These are phyloP conservation scores for Leuciscus idus DNA, from an alignment of 2,113 vertebrate species.

Conservation along the genomic window DNA sequence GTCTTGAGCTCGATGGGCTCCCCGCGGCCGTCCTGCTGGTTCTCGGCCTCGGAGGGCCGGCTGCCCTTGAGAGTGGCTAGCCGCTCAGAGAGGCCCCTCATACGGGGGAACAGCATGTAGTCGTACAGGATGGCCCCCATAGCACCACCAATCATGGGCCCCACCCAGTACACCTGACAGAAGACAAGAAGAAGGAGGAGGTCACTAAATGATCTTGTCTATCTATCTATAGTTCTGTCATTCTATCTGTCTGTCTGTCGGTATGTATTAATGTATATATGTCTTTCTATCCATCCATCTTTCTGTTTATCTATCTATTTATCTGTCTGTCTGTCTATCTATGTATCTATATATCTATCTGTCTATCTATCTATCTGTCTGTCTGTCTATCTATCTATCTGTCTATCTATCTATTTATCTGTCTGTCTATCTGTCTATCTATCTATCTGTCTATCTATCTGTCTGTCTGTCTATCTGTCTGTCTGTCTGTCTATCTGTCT, in stretches of 20 bases:
- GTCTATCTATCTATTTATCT: neutral
- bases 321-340: neutral
- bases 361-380: neutral
- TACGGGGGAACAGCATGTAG: conserved; percentile 89
- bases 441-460: rapidly evolving
- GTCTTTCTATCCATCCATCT: too few relatives aligned
- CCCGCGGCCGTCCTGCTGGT: conserved; percentile 79
- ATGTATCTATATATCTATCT: neutral
- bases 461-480: too few relatives aligned
- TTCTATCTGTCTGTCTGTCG: too few relatives aligned
- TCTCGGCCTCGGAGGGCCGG: conserved; percentile 76
- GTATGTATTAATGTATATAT: too few relatives aligned
- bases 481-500: too few relatives aligned
- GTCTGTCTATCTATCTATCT: neutral
- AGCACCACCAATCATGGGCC: conserved; percentile 87
- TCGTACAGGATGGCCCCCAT: conserved; percentile 88
- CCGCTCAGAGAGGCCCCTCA: conserved; percentile 87
- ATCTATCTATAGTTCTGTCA: too few relatives aligned
- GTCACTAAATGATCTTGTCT: neutral
- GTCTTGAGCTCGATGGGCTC: conserved; percentile 92
- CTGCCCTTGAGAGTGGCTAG: conserved; percentile 88
- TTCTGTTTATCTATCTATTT: too few relatives aligned
- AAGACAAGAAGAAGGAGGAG: conserved; percentile 47
- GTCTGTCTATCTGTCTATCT: rapidly evolving
- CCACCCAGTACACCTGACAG: conserved; percentile 90